These are phyloP conservation scores for Drosophila kurseongensis DNA, from an alignment of 1,140 invertebrate genomes.

Conservation along the genomic window DNA sequence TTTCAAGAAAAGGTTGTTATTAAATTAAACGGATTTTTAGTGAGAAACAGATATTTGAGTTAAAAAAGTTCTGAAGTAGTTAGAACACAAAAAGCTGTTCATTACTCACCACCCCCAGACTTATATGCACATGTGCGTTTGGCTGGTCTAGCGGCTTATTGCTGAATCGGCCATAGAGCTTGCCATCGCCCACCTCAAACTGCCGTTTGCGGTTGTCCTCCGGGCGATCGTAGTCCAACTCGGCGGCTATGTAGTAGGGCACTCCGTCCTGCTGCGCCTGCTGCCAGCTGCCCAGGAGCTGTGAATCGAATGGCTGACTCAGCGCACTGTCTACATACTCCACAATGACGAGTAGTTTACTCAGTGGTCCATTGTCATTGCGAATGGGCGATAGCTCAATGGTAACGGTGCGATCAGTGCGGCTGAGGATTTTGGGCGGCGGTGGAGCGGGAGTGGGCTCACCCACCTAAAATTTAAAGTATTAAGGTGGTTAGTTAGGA, in stretches of 20 bases:
- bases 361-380: constrained; percentile 91
- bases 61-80: background rate
- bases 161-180: constrained; percentile 90
- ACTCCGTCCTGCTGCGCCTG: constrained; percentile 87
- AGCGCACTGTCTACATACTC: constrained; percentile 87
- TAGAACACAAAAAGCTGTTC: background rate
- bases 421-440: constrained; percentile 87
- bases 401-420: constrained; percentile 86
- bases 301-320: constrained; percentile 86
- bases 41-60: background rate
- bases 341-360: constrained; percentile 89
- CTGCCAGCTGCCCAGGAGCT: constrained; percentile 87
- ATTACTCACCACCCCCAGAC: constrained; percentile 88
- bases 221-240: constrained; percentile 85
- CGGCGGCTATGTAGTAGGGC: constrained; percentile 92
- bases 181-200: constrained; percentile 92
- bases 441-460: constrained; percentile 88
- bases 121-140: constrained; percentile 88
- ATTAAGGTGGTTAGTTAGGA: background rate
- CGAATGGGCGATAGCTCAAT: constrained; percentile 87
- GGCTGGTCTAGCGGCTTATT: constrained; percentile 90
- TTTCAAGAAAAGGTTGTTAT: no score
- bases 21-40: no score
- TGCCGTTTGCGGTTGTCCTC: constrained; percentile 84
- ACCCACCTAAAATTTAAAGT: constrained; percentile 54